These are phyloP conservation scores for Campoplex capitator DNA, from an alignment of 2,888 invertebrate species.

Conservation along the genomic window DNA sequence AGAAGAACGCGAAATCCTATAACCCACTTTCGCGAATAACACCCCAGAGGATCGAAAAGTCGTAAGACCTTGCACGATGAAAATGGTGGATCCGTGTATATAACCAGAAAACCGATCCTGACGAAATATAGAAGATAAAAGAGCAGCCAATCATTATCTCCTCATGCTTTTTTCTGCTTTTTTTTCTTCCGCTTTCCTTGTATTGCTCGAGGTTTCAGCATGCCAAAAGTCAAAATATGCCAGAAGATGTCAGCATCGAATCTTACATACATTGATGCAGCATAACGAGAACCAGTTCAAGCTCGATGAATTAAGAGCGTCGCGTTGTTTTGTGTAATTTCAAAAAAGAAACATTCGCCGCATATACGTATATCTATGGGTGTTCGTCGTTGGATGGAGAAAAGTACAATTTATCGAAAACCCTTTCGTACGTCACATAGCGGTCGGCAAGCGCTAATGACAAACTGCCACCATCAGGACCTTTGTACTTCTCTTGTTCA, in stretches of 20 bases:
- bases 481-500: conserved; percentile 61
- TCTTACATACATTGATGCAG: background rate
- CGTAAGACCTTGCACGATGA: background rate
- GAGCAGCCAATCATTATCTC: conserved; percentile 4
- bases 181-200: background rate
- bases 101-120: background rate
- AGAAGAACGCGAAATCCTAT: conserved; percentile 57
- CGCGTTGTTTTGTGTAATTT: background rate
- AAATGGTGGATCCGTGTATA: conserved; percentile 17
- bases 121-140: background rate
- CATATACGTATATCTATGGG: background rate
- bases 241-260: background rate
- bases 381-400: background rate
- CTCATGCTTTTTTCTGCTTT: background rate
- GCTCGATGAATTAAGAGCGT: background rate
- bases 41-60: conserved; percentile 33
- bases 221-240: background rate
- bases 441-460: conserved; percentile 53
- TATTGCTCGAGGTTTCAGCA: background rate
- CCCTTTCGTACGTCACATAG: conserved; percentile 4
- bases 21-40: conserved; percentile 63
- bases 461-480: conserved; percentile 45
- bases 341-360: background rate
- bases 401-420: conserved; percentile 4
- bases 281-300: background rate